Percentiles rank a stretch among this genome's conserved stretches.
Conservation (phyloP, 2,888 invertebrate species). For the Pantelozetes paolii region DNA sequence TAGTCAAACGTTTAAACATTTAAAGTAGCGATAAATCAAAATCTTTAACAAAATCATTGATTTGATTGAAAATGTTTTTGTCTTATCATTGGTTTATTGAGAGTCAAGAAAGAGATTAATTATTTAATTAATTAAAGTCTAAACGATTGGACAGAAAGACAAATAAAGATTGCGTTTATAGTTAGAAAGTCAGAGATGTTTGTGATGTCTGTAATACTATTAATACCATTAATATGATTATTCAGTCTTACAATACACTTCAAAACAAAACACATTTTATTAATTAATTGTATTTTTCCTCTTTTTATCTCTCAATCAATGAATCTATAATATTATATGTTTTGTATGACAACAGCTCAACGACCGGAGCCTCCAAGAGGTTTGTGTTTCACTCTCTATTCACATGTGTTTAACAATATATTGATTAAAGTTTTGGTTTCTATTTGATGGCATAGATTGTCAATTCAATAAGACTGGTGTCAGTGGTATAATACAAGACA, state of each 20-base stretch:
- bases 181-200: background rate
- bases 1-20: too few relatives aligned
- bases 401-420: background rate
- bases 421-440: conserved; percentile 21
- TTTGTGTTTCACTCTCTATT: conserved; percentile 15
- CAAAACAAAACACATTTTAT: background rate
- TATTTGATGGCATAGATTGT: conserved; percentile 54
- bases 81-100: too few relatives aligned
- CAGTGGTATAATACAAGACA: conserved; percentile 60
- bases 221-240: conserved; percentile 1
- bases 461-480: conserved; percentile 58
- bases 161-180: background rate
- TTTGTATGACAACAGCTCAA: conserved; percentile 18
- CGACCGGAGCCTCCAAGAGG: conserved; percentile 39
- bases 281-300: background rate
- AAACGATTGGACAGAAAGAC: background rate
- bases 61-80: too few relatives aligned
- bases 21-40: too few relatives aligned
- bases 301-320: background rate
- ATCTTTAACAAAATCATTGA: too few relatives aligned
- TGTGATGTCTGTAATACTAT: background rate
- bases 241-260: background rate
- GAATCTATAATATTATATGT: background rate
- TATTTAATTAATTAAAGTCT: conserved; percentile 17
- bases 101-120: background rate